These are phyloP conservation scores for Zaprionus nigranus DNA, from an alignment of 1,140 invertebrate species.

Conservation along the genomic window DNA sequence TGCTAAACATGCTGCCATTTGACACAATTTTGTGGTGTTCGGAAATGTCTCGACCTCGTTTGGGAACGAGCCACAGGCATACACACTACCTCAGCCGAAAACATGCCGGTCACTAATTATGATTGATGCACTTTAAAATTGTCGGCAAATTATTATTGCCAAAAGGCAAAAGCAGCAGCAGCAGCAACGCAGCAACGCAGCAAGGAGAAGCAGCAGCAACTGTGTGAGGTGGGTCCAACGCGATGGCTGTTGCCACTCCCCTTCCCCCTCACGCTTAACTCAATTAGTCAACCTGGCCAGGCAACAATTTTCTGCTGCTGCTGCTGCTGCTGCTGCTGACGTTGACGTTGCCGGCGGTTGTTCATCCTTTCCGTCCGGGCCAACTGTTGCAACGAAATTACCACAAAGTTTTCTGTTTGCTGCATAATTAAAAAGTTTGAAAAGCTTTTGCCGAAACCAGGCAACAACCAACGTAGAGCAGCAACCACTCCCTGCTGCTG, in stretches of 20 bases:
- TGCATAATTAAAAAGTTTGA: slow-evolving; percentile 83
- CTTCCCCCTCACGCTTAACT: slow-evolving; percentile 57
- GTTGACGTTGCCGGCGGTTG: slow-evolving; percentile 58
- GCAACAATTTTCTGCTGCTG: slow-evolving; percentile 47
- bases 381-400: slow-evolving; percentile 82
- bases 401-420: slow-evolving; percentile 81
- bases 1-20: slow-evolving; percentile 45
- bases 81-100: slow-evolving; percentile 27
- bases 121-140: slow-evolving; percentile 82
- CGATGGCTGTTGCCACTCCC: slow-evolving; percentile 11
- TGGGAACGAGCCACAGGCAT: slow-evolving; percentile 1
- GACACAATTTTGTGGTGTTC: slow-evolving; percentile 58
- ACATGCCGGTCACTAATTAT: slow-evolving; percentile 74
- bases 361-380: slow-evolving; percentile 53
- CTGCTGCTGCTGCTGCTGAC: slow-evolving; percentile 36
- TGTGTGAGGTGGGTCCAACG: not conserved
- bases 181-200: not conserved
- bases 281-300: slow-evolving; percentile 74
- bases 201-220: not conserved
- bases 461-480: slow-evolving; percentile 55
- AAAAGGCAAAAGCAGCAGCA: slow-evolving; percentile 45
- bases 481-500: not conserved
- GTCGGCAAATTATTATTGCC: slow-evolving; percentile 79
- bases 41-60: slow-evolving; percentile 44
- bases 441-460: slow-evolving; percentile 81